Evolutionary conservation across 2,113 vertebrate species (phyloP), one percentile per base, ranked within the genome.

Genomic region (Laticauda colubrina): DNA sequence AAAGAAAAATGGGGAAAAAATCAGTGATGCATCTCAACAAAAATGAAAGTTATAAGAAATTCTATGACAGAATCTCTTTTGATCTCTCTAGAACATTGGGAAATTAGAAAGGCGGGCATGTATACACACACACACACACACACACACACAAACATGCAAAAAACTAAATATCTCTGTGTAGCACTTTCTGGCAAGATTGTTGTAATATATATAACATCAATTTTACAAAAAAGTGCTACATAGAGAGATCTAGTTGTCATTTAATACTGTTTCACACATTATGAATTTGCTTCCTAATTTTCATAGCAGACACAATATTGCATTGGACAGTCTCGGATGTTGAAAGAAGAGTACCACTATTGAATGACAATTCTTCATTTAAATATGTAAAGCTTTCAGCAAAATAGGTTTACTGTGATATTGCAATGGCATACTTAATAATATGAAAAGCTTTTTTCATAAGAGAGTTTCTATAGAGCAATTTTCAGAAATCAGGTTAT

Each of bases 151-250:
- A 4, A 21, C 5, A 21, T 15, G 18, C 55, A 56, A 18, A 56
- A 2, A 64, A 29, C 26, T 64, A 64, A n/a, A 64, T 64, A 26
- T 29, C 4, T 64, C 26, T 5, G 11, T 29, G 26, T 64, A n/a
- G 61, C 10, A 64, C 61, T 64, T 64, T 64, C 26, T n/a, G 4
- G 11, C 11, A 64, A 64, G 61, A 5, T 64, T 64, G 11, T n/a
- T 64, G 24, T 57, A 57, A 57, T 91, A 61, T 57, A 87, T 51
- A 87, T 91, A 64, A 91, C 56, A 55, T 69, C 57, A 92, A n/a
- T 88, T 7, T 54, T 88, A 11, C 14, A 57, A 39, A 56, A 88
- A 88, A 88, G 69, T 88, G 59, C 48, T 92, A 39, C 11, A 43
- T 2, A 24, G 9, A 87, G 85, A 87, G 88, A 89, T 59, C 53